Conservation (phyloP, 2,113 vertebrate genomes). For the Erinaceus europaeus region DNA sequence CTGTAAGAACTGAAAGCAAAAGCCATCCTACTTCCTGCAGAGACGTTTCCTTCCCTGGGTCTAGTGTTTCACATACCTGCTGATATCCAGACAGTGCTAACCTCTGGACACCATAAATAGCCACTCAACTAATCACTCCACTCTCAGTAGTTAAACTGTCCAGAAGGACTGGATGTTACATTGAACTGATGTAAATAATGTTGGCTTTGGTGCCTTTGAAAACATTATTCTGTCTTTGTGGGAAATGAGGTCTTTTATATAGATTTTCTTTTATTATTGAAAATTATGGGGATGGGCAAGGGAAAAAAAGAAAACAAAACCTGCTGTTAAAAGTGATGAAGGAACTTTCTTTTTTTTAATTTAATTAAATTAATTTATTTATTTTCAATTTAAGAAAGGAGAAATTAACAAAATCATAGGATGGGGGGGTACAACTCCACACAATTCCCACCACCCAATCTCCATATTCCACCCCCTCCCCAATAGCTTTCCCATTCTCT, state of each 20-base stretch:
- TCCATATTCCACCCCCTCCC: too few species aligned
- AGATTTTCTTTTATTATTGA: constrained; percentile 26
- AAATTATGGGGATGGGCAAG: neutral
- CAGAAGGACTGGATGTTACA: neutral
- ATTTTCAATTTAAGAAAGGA: too few species aligned
- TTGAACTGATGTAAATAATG: constrained; percentile 11
- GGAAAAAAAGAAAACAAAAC: constrained; percentile 39
- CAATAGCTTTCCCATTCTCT: too few species aligned
- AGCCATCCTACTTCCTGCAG: neutral
- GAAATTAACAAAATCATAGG: too few species aligned
- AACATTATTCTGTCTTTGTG: neutral
- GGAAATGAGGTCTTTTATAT: constrained; percentile 27
- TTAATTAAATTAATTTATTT: too few species aligned
- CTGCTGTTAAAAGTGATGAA: too few species aligned
- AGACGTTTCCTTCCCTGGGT: neutral
- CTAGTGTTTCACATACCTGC: neutral
- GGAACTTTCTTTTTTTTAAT: too few species aligned
- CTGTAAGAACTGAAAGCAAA: constrained; percentile 2
- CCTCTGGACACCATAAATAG: neutral
- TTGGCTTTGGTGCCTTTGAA: constrained; percentile 37
- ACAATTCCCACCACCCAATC: too few species aligned
- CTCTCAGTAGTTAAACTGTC: neutral
- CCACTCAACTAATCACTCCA: neutral
- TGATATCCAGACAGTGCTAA: neutral
- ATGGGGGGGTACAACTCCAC: too few species aligned